Conservation (phyloP, 2,113 vertebrate genomes). For the Cacatua alba region DNA sequence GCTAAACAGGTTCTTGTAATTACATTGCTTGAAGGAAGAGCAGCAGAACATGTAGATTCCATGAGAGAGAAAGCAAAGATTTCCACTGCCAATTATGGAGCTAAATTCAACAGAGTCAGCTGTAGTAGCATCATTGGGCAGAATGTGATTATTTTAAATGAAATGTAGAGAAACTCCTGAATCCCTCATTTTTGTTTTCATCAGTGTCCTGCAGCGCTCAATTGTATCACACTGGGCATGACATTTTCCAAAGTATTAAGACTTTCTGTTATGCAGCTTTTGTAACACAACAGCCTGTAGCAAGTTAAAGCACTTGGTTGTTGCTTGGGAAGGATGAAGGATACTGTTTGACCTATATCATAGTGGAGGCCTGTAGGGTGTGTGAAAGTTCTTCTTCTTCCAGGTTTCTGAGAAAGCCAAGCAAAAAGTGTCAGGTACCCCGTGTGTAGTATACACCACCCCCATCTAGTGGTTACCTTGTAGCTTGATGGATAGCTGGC, state of each 20-base stretch:
- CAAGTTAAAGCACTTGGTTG: neutral
- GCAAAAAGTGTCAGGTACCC: neutral
- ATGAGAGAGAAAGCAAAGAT: neutral
- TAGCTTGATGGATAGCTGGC: neutral
- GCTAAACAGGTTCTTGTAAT: conserved; percentile 53
- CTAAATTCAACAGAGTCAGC: neutral
- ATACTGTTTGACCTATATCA: neutral
- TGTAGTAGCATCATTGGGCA: neutral
- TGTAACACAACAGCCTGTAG: neutral
- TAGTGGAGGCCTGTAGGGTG: neutral
- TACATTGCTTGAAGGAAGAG: conserved; percentile 60
- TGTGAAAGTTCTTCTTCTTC: neutral
- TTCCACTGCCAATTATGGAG: neutral
- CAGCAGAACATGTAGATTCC: conserved; percentile 31
- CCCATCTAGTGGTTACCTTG: conserved; percentile 29
- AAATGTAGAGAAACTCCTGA: neutral
- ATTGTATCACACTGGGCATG: neutral
- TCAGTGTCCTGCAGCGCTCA: neutral
- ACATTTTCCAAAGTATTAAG: neutral
- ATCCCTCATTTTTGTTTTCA: neutral
- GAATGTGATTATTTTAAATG: neutral
- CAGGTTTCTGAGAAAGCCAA: neutral
- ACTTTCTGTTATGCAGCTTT: neutral
- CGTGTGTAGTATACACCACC: neutral
- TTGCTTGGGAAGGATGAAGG: neutral